phyloP scores from a whole-genome alignment of 2,797 vertebrate species.

The Cossypha dichroa region DNA sequence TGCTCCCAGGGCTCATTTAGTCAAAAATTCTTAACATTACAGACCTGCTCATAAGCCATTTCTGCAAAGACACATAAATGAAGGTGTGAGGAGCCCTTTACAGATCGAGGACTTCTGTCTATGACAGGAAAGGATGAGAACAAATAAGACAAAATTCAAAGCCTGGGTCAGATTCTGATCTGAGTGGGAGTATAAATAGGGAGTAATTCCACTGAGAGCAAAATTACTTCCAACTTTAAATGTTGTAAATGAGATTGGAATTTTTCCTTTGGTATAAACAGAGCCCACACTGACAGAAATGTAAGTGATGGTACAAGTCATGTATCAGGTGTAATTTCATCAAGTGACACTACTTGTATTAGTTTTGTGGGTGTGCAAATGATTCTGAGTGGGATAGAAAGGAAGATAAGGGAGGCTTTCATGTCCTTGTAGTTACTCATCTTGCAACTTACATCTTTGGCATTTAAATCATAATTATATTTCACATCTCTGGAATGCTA shows the following conservation, averaged over 20 bases:
- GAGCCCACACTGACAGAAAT: not conserved
- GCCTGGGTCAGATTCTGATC: not conserved
- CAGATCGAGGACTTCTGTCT: not conserved
- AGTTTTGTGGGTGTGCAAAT: conserved; percentile 54
- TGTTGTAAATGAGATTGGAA: not conserved
- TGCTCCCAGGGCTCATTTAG: not conserved
- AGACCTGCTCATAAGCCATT: not conserved
- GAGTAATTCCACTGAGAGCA: not conserved
- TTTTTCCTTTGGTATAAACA: conserved; percentile 9
- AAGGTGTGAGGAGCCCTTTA: not conserved
- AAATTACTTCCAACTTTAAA: not conserved
- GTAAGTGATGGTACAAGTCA: conserved; percentile 14
- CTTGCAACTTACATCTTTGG: conserved; percentile 39
- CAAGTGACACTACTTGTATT: conserved; percentile 43
- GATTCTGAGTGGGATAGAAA: conserved; percentile 36
- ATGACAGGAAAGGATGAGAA: not conserved
- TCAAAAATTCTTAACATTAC: not conserved
- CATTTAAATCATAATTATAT: conserved; percentile 52
- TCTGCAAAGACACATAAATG: not conserved
- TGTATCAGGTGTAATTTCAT: conserved; percentile 11
- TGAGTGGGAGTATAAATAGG: not conserved
- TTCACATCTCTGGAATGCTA: conserved; percentile 56
- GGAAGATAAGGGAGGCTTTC: conserved; percentile 43
- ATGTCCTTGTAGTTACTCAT: conserved; percentile 48
- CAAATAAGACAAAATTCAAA: not conserved